Evolutionary conservation across 2,797 vertebrate species (phyloP).

Genomic region (Poecilia picta): DNA sequence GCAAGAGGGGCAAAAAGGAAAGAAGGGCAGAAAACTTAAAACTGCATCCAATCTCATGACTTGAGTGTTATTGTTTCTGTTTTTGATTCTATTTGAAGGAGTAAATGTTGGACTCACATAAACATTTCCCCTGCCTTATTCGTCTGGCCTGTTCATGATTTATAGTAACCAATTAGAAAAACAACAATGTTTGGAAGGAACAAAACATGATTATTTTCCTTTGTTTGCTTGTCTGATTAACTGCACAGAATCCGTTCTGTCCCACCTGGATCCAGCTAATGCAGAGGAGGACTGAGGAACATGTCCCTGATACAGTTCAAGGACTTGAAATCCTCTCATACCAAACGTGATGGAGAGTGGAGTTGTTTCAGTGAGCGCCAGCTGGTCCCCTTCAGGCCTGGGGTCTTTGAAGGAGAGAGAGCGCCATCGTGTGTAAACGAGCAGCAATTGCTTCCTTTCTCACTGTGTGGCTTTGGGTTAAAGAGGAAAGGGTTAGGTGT

Average conservation of each 20-base stretch:
- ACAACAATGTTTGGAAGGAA: neutral
- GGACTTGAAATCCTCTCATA: slow-evolving; percentile 53
- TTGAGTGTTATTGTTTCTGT: neutral
- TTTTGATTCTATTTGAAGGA: neutral
- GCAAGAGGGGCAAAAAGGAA: neutral
- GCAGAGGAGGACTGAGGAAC: slow-evolving; percentile 10
- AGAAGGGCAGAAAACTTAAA: neutral
- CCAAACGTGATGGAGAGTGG: slow-evolving; percentile 20
- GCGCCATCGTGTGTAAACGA: slow-evolving; percentile 42
- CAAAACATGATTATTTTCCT: slow-evolving; percentile 20
- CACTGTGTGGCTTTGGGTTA: neutral
- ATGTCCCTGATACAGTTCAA: slow-evolving; percentile 40
- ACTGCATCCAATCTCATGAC: neutral
- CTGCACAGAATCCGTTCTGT: neutral
- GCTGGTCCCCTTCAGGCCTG: neutral
- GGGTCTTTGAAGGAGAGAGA: slow-evolving; percentile 13
- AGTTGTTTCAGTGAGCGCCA: neutral
- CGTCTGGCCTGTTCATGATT: neutral
- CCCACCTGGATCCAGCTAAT: slow-evolving; percentile 51
- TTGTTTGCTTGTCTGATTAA: slow-evolving; percentile 6
- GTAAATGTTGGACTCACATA: neutral
- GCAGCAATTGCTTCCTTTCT: neutral
- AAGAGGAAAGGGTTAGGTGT: slow-evolving; percentile 18
- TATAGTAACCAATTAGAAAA: neutral
- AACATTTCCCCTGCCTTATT: neutral